Evolutionary conservation across 2,797 vertebrate species (phyloP), one percentile per base, ranked within the genome.

Genomic region (Danio choprae): DNA sequence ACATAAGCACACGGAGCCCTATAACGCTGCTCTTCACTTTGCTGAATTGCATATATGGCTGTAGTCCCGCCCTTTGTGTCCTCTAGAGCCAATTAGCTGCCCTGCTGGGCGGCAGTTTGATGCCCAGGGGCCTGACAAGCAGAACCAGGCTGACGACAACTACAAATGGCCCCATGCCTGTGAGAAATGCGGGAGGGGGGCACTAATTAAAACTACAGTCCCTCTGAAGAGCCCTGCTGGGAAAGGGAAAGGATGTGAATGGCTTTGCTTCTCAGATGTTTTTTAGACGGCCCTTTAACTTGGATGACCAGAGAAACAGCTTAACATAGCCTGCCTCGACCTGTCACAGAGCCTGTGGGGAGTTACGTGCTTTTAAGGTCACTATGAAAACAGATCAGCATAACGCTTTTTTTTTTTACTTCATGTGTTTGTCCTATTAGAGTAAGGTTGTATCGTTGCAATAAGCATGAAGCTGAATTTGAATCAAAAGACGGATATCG

Each of bases 21-120:
- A 43, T 74, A 29, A 29, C 29, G 68, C 51, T 73, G 43, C 50
- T 40, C 44, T 58, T 59, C 68, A 77, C 48, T 50, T 68, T 43
- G 65, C 77, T 82, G 69, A 86, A 74, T 79, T 62, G 84, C 72
- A 79, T 69, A 68, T 85, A 40, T 43, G 29, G 29, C 20, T 76
- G 36, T 81, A 74, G 81, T 81, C 84, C 83, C 80, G 9, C 82
- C 84, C 74, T 64, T 51, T 65, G 60, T 80, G 81, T 80, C 64
- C 84, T 77, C 93, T 92, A 92, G 90, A 94, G 93, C 90, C 92
- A 96, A 94, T 95, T 96, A 95, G 92, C 93, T 91, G 91, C 94
- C 93, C 94, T 90, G 89, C 90, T 92, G 95, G 77, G 94, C 85
- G 89, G 94, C 93, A 86, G 93, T 94, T 94, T 93, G 92, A 92